phyloP scores from a whole-genome alignment of 2,113 vertebrate species.

The Campylorhamphus procurvoides region DNA sequence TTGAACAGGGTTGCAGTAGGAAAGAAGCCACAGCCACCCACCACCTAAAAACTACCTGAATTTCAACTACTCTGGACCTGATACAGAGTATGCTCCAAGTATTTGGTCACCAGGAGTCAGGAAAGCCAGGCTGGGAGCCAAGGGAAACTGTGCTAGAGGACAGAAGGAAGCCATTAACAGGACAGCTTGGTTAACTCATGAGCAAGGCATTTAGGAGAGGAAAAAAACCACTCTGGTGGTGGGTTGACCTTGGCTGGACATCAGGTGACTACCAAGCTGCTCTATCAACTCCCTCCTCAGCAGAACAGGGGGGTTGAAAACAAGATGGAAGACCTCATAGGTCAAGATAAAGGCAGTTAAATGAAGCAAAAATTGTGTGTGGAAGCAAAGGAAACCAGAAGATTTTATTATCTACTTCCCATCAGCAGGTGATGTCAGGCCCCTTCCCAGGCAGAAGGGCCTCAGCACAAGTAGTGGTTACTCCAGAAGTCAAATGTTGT shows the following conservation, averaged over 20 bases:
- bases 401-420: not conserved
- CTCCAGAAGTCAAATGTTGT: not conserved
- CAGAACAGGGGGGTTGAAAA: not conserved
- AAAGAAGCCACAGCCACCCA: not conserved
- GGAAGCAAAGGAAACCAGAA: not conserved
- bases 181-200: constrained; percentile 4
- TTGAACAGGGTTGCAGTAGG: not conserved
- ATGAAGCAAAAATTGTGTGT: not conserved
- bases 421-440: not conserved
- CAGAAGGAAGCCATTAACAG: constrained; percentile 47
- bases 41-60: not conserved
- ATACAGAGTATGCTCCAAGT: not conserved
- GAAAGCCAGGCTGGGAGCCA: constrained; percentile 40
- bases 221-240: not conserved
- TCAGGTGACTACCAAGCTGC: not conserved
- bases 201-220: not conserved
- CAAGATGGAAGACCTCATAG: not conserved
- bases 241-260: not conserved
- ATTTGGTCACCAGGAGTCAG: constrained; percentile 22
- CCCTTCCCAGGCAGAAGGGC: not conserved
- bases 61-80: not conserved
- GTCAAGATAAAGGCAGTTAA: not conserved
- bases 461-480: not conserved
- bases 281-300: not conserved
- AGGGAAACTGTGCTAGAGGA: constrained; percentile 45